Evolutionary conservation across 2,888 invertebrate genomes (phyloP), one percentile per base, ranked within the genome.

Genomic region (Allygus modestus): DNA sequence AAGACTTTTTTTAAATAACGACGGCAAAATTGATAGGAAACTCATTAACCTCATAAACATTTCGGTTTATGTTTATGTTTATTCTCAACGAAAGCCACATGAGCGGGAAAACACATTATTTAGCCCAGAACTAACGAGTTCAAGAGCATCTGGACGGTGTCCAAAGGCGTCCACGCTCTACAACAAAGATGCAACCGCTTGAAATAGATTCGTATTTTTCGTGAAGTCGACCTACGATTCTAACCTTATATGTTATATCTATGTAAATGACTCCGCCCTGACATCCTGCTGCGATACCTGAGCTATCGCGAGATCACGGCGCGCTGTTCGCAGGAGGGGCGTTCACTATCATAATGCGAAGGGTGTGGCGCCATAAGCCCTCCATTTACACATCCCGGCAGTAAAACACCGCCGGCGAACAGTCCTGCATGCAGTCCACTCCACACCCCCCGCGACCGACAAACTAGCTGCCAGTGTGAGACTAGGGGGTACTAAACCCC

Each of bases 311-410:
- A 37, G 37, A 37, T 37, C 37, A n/a, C 37, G 37, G 37, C 37
- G 37, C n/a, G n/a, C n/a, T n/a, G n/a, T n/a, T n/a, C n/a, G n/a
- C n/a, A n/a, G n/a, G 37, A 37, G 9, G 37, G 37, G 37, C 37
- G 37, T 37, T 4, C 37, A 37, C 46, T 26, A 23, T 9, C 1
- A 23, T 23, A 23, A 43, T 20, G 51, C 15, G 77, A 11, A 20
- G 51, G 46, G 41, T 75, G 69, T 69, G 69, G 73, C 43, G 73
- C 43, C 20, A 20, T 51, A 51, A 77, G 37, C 51, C 46, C 28
- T 77, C 46, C 77, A 77, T 77, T 77, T 77, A 77, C 77, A 73
- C 73, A 73, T 73, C 71, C 71, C 71, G 33, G 69, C 33, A 69
- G 33, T 69, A 69, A 54, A 54, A 54, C 54, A 54, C 54, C 23